phyloP scores from a whole-genome alignment of 2,113 vertebrate species.

The Rhabdomys dilectus region DNA sequence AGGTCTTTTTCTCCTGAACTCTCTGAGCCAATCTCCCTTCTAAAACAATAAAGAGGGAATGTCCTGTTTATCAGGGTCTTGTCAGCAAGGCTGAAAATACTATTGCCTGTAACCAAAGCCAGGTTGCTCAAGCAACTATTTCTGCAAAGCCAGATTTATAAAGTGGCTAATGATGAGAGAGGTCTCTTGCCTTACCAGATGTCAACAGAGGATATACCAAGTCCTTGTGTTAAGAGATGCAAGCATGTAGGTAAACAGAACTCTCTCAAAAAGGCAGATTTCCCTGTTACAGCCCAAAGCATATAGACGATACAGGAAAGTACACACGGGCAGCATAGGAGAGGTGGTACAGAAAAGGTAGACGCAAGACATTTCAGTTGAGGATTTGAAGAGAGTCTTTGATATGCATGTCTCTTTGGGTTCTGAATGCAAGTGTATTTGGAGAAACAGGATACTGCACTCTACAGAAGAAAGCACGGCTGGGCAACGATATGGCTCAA shows the following conservation, averaged over 20 bases:
- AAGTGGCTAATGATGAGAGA: slow-evolving; percentile 68
- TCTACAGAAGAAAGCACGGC: background rate
- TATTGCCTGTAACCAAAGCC: slow-evolving; percentile 43
- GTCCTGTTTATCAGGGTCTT: background rate
- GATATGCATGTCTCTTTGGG: background rate
- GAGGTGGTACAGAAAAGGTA: background rate
- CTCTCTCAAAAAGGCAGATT: background rate
- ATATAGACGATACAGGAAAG: background rate
- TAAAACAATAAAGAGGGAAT: background rate
- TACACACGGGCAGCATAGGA: background rate
- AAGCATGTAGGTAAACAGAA: background rate
- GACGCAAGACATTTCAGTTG: background rate
- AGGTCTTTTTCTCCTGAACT: slow-evolving; percentile 41
- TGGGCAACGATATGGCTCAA: background rate
- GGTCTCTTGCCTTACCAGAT: slow-evolving; percentile 69
- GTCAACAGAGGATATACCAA: slow-evolving; percentile 63
- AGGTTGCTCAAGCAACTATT: background rate
- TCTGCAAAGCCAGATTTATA: slow-evolving; percentile 65
- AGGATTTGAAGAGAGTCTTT: background rate
- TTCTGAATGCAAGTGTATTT: background rate
- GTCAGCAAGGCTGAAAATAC: background rate
- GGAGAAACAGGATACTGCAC: background rate
- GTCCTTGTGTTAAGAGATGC: slow-evolving; percentile 70
- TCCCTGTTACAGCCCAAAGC: background rate
- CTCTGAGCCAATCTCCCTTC: slow-evolving; percentile 30